Evolutionary conservation across 2,888 invertebrate species (phyloP).

Genomic region (Acanthosepion lycidas): DNA sequence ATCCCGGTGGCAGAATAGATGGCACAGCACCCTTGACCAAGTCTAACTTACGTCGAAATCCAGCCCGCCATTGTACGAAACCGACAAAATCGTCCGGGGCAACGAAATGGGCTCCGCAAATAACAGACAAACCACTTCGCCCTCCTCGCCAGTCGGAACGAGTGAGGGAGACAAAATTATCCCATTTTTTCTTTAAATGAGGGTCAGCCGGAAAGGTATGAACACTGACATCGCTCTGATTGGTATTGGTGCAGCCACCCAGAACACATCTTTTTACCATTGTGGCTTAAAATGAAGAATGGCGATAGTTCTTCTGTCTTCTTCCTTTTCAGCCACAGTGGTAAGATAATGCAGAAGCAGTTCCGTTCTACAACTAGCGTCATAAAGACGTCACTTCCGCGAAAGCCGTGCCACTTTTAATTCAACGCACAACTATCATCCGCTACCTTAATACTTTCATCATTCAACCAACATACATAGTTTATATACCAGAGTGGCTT

Average conservation of each 20-base stretch:
- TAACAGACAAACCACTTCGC: background rate
- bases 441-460: no score
- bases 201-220: background rate
- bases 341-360: background rate
- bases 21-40: background rate
- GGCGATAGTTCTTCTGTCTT: background rate
- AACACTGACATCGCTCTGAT: background rate
- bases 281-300: background rate
- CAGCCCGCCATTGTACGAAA: background rate
- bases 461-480: no score
- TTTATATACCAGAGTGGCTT: no score
- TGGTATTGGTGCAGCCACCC: background rate
- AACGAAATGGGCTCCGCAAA: background rate
- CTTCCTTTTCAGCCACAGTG: background rate
- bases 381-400: background rate
- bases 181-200: background rate
- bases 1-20: background rate
- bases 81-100: background rate
- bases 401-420: background rate
- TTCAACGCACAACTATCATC: background rate
- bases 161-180: background rate
- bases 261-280: constrained; percentile 9
- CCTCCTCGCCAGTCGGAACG: background rate
- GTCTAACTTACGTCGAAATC: background rate
- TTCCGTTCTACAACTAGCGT: constrained; percentile 15